These are phyloP conservation scores for Microcebus jonahi DNA, from an alignment of 2,113 vertebrate species.

Conservation along the genomic window DNA sequence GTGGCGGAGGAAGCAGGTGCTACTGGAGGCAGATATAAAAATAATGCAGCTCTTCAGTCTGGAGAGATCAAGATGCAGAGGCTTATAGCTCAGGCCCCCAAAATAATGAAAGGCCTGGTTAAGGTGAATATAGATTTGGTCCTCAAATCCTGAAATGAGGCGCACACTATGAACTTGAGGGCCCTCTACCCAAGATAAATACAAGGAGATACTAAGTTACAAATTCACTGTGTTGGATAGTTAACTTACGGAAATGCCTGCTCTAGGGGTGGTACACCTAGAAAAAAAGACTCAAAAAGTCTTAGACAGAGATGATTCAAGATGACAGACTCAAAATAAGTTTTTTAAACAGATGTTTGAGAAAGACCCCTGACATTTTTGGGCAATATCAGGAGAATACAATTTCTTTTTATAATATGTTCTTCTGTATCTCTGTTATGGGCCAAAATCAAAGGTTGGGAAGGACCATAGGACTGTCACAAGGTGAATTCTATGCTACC, in stretches of 20 bases:
- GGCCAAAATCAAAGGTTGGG: not conserved
- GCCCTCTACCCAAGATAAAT: not conserved
- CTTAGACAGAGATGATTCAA: not conserved
- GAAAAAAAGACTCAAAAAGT: not conserved
- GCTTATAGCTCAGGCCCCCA: not conserved
- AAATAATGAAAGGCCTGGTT: not conserved
- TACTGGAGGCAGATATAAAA: not conserved
- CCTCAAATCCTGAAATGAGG: not conserved
- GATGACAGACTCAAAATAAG: not conserved
- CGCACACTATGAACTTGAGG: not conserved
- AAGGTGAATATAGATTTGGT: not conserved
- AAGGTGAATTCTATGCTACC: not conserved
- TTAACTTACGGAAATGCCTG: not conserved
- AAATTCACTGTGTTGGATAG: not conserved
- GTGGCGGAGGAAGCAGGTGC: fast-evolving
- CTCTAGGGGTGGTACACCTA: not conserved
- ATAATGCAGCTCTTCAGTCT: not conserved
- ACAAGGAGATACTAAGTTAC: not conserved
- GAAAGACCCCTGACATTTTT: not conserved
- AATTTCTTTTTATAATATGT: not conserved
- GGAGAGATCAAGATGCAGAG: not conserved
- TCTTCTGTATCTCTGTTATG: not conserved
- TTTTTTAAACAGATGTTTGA: not conserved
- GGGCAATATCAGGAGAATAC: not conserved
- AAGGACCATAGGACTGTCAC: not conserved